Conservation (phyloP, 2,888 invertebrate genomes). For the Euproctis similis region DNA sequence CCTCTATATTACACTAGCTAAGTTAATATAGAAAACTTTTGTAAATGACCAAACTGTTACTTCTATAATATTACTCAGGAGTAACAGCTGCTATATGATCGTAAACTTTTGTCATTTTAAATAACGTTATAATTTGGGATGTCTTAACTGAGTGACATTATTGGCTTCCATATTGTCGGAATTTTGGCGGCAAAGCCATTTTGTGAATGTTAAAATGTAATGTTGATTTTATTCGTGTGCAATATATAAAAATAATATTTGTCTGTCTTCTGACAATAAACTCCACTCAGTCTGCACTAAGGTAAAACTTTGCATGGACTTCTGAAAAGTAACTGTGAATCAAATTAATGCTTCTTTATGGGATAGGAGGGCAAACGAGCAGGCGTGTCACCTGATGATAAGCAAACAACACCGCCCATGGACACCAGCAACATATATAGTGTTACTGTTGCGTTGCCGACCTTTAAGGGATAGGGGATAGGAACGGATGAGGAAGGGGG, state of each 20-base stretch:
- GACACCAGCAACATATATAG: too few relatives aligned
- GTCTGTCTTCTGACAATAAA: too few relatives aligned
- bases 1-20: slow-evolving; percentile 10
- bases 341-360: too few relatives aligned
- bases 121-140: slow-evolving; percentile 10
- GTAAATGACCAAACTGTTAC: slow-evolving; percentile 32
- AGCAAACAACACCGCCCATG: too few relatives aligned
- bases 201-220: slow-evolving; percentile 9
- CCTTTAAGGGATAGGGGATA: too few relatives aligned
- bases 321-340: too few relatives aligned
- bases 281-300: too few relatives aligned
- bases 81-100: slow-evolving; percentile 11
- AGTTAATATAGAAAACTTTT: slow-evolving; percentile 22
- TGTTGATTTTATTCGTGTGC: slow-evolving; percentile 1
- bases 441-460: too few relatives aligned
- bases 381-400: too few relatives aligned
- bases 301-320: too few relatives aligned
- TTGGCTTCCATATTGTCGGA: slow-evolving; percentile 12
- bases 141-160: background rate
- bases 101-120: slow-evolving; percentile 29
- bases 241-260: slow-evolving; percentile 7
- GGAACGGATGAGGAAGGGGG: too few relatives aligned
- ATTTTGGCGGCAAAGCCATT: slow-evolving; percentile 6
- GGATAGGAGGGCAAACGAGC: too few relatives aligned
- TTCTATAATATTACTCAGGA: slow-evolving; percentile 21